phyloP scores from a whole-genome alignment of 1,140 invertebrate species.

The Medauroidea extradentata region DNA sequence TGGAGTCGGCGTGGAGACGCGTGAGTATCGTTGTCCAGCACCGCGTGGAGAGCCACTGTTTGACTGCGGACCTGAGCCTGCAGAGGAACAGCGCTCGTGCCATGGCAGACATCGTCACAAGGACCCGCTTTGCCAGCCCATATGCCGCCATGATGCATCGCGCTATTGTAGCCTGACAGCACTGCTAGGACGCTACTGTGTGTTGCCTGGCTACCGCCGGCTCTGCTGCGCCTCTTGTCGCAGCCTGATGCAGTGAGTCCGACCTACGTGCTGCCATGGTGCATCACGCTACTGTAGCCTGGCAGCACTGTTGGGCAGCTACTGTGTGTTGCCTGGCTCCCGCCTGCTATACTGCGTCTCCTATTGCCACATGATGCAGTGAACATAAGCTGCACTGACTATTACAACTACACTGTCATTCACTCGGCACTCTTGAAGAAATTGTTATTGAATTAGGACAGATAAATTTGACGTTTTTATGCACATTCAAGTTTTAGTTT shows the following conservation, averaged over 20 bases:
- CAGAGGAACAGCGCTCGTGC: conserved; percentile 42
- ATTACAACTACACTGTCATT: too few species aligned
- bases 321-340: conserved; percentile 52
- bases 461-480: too few species aligned
- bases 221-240: conserved; percentile 52
- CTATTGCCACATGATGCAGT: conserved; percentile 29
- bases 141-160: conserved; percentile 44
- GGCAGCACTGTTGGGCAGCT: conserved; percentile 41
- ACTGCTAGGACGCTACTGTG: conserved; percentile 49
- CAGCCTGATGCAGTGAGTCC: background rate
- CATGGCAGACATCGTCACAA: conserved; percentile 27
- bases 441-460: too few species aligned
- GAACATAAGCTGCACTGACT: too few species aligned
- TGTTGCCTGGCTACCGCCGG: conserved; percentile 48
- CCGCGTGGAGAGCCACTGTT: conserved; percentile 45
- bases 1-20: conserved; percentile 45
- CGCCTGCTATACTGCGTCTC: conserved; percentile 51
- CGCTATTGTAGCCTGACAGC: conserved; percentile 43
- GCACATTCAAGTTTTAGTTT: too few species aligned
- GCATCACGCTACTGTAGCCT: conserved; percentile 46
- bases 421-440: too few species aligned
- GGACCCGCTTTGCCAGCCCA: conserved; percentile 21
- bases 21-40: conserved; percentile 44
- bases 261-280: conserved; percentile 45
- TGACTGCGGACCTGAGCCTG: conserved; percentile 42